Base-by-base conservation (phyloP, 2,797 vertebrate species). In the Pipistrellus kuhlii region DNA sequence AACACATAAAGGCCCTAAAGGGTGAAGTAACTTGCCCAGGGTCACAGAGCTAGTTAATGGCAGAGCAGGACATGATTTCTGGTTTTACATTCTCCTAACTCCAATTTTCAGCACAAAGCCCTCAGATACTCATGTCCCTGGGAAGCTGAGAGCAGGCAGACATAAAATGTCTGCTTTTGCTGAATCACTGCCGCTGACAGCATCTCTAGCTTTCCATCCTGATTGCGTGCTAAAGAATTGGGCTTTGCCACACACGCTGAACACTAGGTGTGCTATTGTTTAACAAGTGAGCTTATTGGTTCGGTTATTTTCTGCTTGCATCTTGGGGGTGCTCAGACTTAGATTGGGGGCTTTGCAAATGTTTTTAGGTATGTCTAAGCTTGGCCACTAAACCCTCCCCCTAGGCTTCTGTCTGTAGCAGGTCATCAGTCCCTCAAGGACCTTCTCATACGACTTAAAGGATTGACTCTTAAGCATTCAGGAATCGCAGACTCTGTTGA, bases 211-310 rank as follows among this genome's bases (percentile, higher is more conserved):
- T 44, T 27, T 46, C 62, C 7, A 8, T 68, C 44, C 62, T 81
- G 46, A 66, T 30, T 48, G 87, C 57, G 55, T 88, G 55, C 13
- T 20, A 25, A 77, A 32, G 51, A 55, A 30, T 38, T 25, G 51
- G 21, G 85, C n/a, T 84, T 86, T 71, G 48, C 90, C 46, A 69
- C 41, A 15, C 41, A 18, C 1, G 41, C 46, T 76, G 73, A 46
- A 73, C 38, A 13, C 64, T 86, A 83, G 80, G 75, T 94, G 86
- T 32, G 94, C 93, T 94, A 53, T 84, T 94, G 95, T 88, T 82
- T 88, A 88, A 92, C 7, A 6, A 71, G 64, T 38, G 44, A 57
- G 38, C 27, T 85, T 32, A 14, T 66, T 71, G 51, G 38, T 46
- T 86, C 93, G 72, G 94, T 91, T 71, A 85, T 90, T 94, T 95